phyloP scores from a whole-genome alignment of 2,797 vertebrate genomes.

The Brachymystax lenok region DNA sequence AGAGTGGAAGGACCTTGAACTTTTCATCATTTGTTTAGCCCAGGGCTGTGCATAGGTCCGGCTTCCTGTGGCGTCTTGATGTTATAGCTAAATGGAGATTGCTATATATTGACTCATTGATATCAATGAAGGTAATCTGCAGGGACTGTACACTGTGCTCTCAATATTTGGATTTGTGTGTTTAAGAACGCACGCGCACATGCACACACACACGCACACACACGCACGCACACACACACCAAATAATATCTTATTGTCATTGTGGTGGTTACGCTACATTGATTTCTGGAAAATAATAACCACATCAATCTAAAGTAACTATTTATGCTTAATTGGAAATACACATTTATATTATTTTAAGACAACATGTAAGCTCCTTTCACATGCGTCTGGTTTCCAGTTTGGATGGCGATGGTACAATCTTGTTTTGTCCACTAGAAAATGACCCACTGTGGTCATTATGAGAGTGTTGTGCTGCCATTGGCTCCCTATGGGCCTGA shows the following conservation, averaged over 20 bases:
- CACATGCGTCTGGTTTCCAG: slow-evolving; percentile 33
- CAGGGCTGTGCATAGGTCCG: neutral
- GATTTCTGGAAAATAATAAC: slow-evolving; percentile 22
- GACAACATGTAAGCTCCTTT: slow-evolving; percentile 43
- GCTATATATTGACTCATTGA: slow-evolving; percentile 5
- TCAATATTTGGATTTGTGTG: neutral
- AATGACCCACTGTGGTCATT: slow-evolving; percentile 64
- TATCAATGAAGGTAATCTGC: slow-evolving; percentile 9
- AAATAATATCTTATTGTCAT: slow-evolving; percentile 22
- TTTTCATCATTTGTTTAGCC: slow-evolving; percentile 43
- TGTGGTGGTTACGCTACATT: slow-evolving; percentile 10
- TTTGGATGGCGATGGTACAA: slow-evolving; percentile 42
- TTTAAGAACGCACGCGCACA: neutral
- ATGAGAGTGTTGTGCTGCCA: slow-evolving; percentile 34
- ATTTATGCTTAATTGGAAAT: slow-evolving; percentile 20
- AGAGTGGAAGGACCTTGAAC: slow-evolving; percentile 58
- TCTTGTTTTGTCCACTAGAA: slow-evolving; percentile 52
- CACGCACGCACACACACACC: slow-evolving; percentile 5
- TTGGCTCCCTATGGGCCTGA: slow-evolving; percentile 40
- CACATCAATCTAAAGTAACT: slow-evolving; percentile 21
- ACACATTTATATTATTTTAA: slow-evolving; percentile 50
- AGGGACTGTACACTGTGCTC: neutral
- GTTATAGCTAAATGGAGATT: slow-evolving; percentile 4
- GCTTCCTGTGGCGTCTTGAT: neutral
- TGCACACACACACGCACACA: neutral